Base-by-base conservation (phyloP, 1,140 invertebrate genomes). In the Habropoda laboriosa region DNA sequence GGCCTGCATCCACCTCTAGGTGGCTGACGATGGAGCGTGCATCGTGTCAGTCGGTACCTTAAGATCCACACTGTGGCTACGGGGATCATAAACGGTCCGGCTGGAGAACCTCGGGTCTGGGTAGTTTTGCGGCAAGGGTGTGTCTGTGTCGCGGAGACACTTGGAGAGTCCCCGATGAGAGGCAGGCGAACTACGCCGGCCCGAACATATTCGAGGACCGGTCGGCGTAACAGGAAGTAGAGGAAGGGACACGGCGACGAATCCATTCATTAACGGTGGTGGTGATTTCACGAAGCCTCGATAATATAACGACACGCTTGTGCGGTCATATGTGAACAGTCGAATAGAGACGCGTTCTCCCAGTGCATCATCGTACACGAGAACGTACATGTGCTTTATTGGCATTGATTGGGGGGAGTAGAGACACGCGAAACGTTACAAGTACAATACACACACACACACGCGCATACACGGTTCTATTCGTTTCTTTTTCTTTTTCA, bases 41-140 rank as follows among this genome's bases (percentile, higher is more conserved):
- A 53, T 66, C 67, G 68, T 77, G 79, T 74, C 79, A 81, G 70
- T 84, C 74, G 76, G 82, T 85, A 81, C 74, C 74, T 74, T 35
- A 80, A 78, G 35, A 63, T 77, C 67, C 79, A 77, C 78, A 57
- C 55, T 40, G 64, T 66, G 49, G 18, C 42, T 32, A 72, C 57
- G 32, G n/a, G n/a, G n/a, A 80, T 83, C 53, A 6, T n/a, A 60
- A 68, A 79, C 32, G 42, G 38, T 71, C 35, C 51, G 76, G 38
- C 58, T n/a, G 64, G 60, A 49, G 49, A 42, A 73, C 71, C 83
- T 45, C 18, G 57, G 63, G 71, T 60, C 71, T 55, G 70, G 49
- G 30, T 81, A 66, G 87, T 80, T 72, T 53, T 53, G 47, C 64
- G 64, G 47, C 64, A 74, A 82, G 80, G 84, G 84, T 79, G 84